phyloP scores from a whole-genome alignment of 2,888 invertebrate genomes.

The Dicranocentrus wangi region DNA sequence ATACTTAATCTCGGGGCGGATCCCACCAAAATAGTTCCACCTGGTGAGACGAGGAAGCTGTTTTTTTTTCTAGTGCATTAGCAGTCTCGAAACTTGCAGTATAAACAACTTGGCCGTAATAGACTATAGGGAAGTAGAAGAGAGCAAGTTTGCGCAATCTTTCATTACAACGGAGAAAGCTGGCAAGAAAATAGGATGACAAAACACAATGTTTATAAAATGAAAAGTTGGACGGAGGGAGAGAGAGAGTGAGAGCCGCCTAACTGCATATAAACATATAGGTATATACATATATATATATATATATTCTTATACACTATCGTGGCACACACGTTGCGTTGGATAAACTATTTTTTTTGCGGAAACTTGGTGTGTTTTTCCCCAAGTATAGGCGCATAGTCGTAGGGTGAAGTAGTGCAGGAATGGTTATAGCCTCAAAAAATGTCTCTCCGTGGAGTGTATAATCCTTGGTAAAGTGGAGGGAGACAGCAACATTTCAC shows the following conservation, averaged over 20 bases:
- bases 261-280: too few relatives aligned
- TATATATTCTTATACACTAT: too few relatives aligned
- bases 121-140: not conserved
- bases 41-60: too few relatives aligned
- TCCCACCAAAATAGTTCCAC: too few relatives aligned
- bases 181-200: not conserved
- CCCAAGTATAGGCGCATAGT: not conserved
- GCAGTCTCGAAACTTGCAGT: not conserved
- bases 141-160: constrained; percentile 10
- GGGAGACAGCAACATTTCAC: constrained; percentile 29
- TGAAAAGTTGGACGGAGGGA: not conserved
- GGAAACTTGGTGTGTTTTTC: too few relatives aligned
- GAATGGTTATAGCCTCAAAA: constrained; percentile 17
- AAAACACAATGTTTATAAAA: constrained; percentile 5
- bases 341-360: too few relatives aligned
- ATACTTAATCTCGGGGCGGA: too few relatives aligned
- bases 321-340: too few relatives aligned
- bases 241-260: not conserved
- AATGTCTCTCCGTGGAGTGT: constrained; percentile 45
- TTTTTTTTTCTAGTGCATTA: constrained; percentile 4
- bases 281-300: too few relatives aligned
- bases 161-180: not conserved
- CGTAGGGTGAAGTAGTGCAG: not conserved
- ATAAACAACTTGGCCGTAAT: not conserved
- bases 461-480: constrained; percentile 42